phyloP scores from a whole-genome alignment of 2,797 vertebrate species.

The Sebastes paucispinis region DNA sequence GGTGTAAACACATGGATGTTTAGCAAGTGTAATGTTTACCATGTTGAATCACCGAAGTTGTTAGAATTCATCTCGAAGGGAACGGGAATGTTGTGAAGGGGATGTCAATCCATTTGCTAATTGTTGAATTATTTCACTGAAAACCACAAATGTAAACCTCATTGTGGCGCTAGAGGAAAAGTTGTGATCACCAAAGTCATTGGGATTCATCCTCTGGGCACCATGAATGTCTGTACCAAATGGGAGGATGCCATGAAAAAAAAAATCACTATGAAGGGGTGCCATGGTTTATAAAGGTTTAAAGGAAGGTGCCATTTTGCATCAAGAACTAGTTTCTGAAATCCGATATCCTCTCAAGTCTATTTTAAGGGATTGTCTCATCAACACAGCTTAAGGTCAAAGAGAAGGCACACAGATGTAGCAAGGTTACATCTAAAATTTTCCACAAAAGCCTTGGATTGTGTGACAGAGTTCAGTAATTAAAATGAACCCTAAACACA shows the following conservation, averaged over 20 bases:
- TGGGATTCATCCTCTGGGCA: background rate
- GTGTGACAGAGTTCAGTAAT: constrained; percentile 17
- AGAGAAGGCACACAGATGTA: background rate
- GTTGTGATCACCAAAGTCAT: background rate
- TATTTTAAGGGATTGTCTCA: constrained; percentile 17
- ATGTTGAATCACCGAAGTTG: background rate
- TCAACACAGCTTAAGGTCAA: constrained; percentile 11
- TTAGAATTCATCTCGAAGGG: background rate
- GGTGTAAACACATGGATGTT: background rate
- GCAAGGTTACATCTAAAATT: background rate
- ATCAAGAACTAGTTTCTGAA: background rate
- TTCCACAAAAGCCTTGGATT: background rate
- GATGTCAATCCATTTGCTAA: background rate
- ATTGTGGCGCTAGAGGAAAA: background rate
- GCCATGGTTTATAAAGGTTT: background rate
- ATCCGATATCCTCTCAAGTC: background rate
- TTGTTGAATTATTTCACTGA: background rate
- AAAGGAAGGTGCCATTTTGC: background rate
- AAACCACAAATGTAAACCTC: background rate
- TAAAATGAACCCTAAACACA: constrained; percentile 4
- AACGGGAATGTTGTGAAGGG: background rate
- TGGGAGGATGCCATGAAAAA: background rate
- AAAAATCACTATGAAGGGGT: background rate
- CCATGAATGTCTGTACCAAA: background rate
- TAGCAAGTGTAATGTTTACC: background rate